These are phyloP conservation scores for Xenops minutus DNA, from an alignment of 2,797 vertebrate genomes.

Conservation along the genomic window DNA sequence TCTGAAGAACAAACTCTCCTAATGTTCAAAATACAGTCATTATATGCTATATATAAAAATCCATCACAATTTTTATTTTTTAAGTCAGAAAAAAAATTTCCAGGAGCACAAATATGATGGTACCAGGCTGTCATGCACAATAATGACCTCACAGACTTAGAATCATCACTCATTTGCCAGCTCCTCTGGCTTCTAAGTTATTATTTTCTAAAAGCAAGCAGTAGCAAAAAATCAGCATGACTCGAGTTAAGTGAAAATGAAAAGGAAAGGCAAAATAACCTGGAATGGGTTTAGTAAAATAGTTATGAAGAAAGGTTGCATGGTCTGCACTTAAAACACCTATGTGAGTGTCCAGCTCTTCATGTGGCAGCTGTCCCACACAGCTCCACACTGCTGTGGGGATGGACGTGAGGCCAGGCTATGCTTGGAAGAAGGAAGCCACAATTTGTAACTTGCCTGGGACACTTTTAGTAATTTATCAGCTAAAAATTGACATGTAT, in stretches of 20 bases:
- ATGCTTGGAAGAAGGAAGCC: not conserved
- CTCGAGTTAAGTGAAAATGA: not conserved
- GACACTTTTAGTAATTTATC: not conserved
- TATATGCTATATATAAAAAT: not conserved
- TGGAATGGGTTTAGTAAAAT: not conserved
- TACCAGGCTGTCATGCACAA: not conserved
- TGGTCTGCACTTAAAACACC: not conserved
- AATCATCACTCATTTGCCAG: not conserved
- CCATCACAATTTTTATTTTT: not conserved
- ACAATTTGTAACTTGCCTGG: not conserved
- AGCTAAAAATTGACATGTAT: not conserved
- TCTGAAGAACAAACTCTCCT: not conserved
- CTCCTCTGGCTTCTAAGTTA: not conserved
- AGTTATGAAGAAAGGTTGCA: not conserved
- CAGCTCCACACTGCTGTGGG: not conserved
- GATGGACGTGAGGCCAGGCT: fast-evolving
- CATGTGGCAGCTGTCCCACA: fast-evolving
- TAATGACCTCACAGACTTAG: not conserved
- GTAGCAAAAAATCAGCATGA: not conserved
- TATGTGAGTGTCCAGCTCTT: fast-evolving
- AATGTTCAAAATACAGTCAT: not conserved
- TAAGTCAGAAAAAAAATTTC: not conserved
- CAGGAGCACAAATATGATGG: fast-evolving
- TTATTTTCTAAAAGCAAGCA: not conserved
- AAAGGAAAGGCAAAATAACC: not conserved